Conservation (phyloP, 2,797 vertebrate species). For the Furcifer pardalis region DNA sequence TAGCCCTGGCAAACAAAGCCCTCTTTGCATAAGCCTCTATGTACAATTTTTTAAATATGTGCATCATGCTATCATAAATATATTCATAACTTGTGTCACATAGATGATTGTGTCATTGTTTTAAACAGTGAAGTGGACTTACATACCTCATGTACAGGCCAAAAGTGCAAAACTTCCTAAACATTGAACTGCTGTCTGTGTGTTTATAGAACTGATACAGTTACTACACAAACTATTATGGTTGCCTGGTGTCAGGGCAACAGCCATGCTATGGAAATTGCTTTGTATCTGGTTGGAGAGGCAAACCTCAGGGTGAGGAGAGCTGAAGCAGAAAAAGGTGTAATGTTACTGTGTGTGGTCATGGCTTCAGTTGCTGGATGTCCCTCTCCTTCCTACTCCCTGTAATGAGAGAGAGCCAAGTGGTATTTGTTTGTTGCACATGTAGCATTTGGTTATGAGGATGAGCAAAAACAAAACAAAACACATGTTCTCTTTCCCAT, state of each 20-base stretch:
- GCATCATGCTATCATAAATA: conserved; percentile 74
- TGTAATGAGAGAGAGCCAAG: no score
- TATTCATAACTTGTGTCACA: background rate
- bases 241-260: no score
- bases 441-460: no score
- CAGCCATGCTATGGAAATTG: no score
- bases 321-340: no score
- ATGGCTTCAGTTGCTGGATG: background rate
- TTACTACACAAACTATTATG: background rate
- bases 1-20: conserved; percentile 85
- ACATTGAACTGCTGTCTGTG: background rate
- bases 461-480: no score
- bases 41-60: conserved; percentile 79
- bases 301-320: no score
- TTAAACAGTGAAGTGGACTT: background rate
- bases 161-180: background rate
- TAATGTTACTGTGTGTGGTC: no score
- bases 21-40: conserved; percentile 75
- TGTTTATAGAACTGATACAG: background rate
- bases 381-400: background rate
- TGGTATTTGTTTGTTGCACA: no score
- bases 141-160: background rate
- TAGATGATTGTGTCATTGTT: background rate
- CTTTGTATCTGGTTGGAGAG: no score
- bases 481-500: no score